These are phyloP conservation scores for Emberiza fucata DNA, from an alignment of 2,113 vertebrate species.

Conservation along the genomic window DNA sequence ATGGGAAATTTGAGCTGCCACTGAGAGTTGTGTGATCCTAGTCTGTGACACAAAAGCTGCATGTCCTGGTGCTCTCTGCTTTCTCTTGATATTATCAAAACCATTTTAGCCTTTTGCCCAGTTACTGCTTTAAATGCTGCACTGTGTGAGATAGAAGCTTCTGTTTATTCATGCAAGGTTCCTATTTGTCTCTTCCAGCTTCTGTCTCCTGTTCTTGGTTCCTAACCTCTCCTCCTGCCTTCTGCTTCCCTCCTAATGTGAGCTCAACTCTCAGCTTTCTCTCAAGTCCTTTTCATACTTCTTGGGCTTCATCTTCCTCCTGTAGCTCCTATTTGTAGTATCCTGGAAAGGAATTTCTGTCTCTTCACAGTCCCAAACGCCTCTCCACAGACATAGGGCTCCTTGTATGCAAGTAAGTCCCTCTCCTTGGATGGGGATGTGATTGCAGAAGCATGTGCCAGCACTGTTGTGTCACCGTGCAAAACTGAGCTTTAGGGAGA, in stretches of 20 bases:
- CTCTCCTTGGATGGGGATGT: background rate
- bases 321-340: conserved; percentile 27
- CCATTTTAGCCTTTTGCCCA: background rate
- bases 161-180: conserved; percentile 69
- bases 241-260: conserved; percentile 79
- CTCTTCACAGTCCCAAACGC: background rate
- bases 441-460: background rate
- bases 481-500: background rate
- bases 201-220: conserved; percentile 81
- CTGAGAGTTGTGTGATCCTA: background rate
- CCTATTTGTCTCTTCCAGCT: conserved; percentile 86
- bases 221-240: conserved; percentile 82
- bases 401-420: conserved; percentile 22
- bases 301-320: conserved; percentile 35
- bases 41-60: background rate
- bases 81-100: background rate
- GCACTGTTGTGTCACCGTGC: background rate
- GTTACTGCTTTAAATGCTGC: conserved; percentile 18
- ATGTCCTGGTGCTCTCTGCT: background rate
- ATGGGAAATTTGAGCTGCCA: background rate
- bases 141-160: background rate
- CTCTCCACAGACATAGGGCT: conserved; percentile 21
- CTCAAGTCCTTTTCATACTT: conserved; percentile 57
- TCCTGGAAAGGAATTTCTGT: conserved; percentile 19
- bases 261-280: conserved; percentile 76